Base-by-base conservation (phyloP, 2,888 invertebrate genomes). In the Oscheius sp. region DNA sequence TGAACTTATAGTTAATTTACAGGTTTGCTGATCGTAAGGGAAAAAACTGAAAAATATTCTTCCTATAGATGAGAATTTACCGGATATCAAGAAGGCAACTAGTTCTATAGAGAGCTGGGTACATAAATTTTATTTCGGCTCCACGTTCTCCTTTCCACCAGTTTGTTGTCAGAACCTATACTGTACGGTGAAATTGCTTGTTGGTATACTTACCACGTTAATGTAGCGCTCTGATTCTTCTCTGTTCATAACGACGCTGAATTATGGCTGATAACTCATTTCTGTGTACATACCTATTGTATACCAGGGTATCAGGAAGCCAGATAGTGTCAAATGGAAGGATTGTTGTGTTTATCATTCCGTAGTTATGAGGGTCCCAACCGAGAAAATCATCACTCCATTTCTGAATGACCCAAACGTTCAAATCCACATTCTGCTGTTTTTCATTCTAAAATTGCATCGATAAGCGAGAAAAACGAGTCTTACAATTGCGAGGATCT, bases 321-420 rank as follows among this genome's bases (percentile, higher is more conserved):
- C 85, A 85, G 39, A 85, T 82, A 5, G 76, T 77, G 20, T 82
- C 73, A 66, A 82, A 84, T 15, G 85, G 85, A 20, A 85, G 71
- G 46, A 85, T 85, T 4, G 85, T 85, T 20, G 78, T 78, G 73
- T 85, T 85, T 50, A 85, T 85, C 72, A 74, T 72, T 31, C 85
- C 85, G 71, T 85, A 85, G 15, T 80, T 71, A 52, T 78, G 72
- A 2, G 85, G 85, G 71, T 83, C 80, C 85, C 85, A 85, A 0
- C 85, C 84, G 39, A 81, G 74, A 70, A 84, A 84, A 45, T 84
- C 84, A 73, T 85, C 85, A 23, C 72, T 79, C 85, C 85, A 85
- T 73, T 85, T 86, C 70, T 85, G 81, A 46, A 85, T 85, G 20
- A 83, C 85, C 85, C 85, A 85, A 31, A 85, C 79, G 68, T 85